Conservation (phyloP, 2,113 vertebrate genomes). For the Dendropsophus ebraccatus region DNA sequence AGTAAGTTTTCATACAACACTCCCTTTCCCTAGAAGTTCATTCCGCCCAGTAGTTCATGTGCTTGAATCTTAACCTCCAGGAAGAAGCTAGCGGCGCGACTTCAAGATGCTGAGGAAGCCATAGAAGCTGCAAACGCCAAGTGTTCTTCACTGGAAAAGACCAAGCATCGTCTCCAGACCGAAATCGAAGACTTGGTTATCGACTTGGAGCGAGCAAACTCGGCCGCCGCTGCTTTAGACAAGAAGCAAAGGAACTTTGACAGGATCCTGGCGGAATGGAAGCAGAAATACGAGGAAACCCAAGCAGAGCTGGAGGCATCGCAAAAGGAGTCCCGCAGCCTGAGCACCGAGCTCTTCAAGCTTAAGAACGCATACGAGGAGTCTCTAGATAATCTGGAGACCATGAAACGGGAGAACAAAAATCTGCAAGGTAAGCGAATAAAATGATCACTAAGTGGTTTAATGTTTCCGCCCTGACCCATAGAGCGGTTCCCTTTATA, state of each 20-base stretch:
- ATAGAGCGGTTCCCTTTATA: too few relatives aligned
- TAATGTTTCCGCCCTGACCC: too few relatives aligned
- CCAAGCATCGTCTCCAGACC: slow-evolving; percentile 89
- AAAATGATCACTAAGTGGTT: neutral
- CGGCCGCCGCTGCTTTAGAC: slow-evolving; percentile 83
- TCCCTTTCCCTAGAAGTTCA: neutral
- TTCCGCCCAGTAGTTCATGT: neutral
- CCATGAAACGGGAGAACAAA: slow-evolving; percentile 90
- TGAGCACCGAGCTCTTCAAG: slow-evolving; percentile 94
- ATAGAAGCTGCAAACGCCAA: slow-evolving; percentile 86
- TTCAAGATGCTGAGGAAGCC: slow-evolving; percentile 90
- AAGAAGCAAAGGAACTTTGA: slow-evolving; percentile 93
- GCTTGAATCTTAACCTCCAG: slow-evolving; percentile 64
- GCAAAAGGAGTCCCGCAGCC: slow-evolving; percentile 84
- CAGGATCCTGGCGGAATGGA: slow-evolving; percentile 84
- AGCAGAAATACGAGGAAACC: slow-evolving; percentile 88
- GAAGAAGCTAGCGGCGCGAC: slow-evolving; percentile 87
- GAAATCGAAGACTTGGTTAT: slow-evolving; percentile 90
- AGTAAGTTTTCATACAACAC: slow-evolving; percentile 75
- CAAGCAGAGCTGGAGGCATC: slow-evolving; percentile 86
- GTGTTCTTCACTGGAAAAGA: slow-evolving; percentile 91
- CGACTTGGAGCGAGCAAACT: slow-evolving; percentile 86
- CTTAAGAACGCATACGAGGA: slow-evolving; percentile 91
- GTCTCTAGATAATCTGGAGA: slow-evolving; percentile 87
- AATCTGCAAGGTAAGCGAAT: slow-evolving; percentile 86